These are phyloP conservation scores for Meloidogyne hapla DNA, from an alignment of 1,140 invertebrate species.

Conservation along the genomic window DNA sequence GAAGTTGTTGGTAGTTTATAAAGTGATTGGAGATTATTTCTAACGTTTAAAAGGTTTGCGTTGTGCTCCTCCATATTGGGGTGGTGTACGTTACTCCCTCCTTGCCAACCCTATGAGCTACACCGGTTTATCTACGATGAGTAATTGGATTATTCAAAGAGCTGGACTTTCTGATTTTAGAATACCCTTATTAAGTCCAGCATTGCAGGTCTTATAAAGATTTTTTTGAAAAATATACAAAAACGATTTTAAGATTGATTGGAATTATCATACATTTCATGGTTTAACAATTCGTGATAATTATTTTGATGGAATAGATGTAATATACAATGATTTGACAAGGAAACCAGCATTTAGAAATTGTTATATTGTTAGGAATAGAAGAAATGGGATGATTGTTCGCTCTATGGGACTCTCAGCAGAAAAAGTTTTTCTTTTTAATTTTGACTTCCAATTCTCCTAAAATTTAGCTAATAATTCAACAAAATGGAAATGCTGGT, in stretches of 20 bases:
- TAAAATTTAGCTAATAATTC: conserved; percentile 68
- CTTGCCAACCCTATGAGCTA: conserved; percentile 80
- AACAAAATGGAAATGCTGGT: conserved; percentile 82
- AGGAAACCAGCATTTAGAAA: conserved; percentile 65
- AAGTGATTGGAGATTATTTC: too few relatives aligned
- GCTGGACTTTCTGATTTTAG: conserved; percentile 90
- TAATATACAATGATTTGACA: conserved; percentile 80
- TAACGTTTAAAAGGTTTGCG: conserved; percentile 41
- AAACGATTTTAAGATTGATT: conserved; percentile 77
- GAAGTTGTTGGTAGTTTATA: conserved; percentile 63
- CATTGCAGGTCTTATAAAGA: conserved; percentile 72
- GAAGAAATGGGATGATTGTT: conserved; percentile 81
- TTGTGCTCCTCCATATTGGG: conserved; percentile 87
- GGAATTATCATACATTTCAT: conserved; percentile 81
- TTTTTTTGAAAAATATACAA: conserved; percentile 1
- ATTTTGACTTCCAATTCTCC: conserved; percentile 58
- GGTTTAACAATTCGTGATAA: conserved; percentile 63
- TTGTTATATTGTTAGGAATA: conserved; percentile 70
- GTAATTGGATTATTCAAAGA: conserved; percentile 82
- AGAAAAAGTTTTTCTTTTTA: conserved; percentile 66
- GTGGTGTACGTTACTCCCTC: conserved; percentile 82
- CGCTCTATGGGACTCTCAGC: conserved; percentile 82
- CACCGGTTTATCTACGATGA: conserved; percentile 78
- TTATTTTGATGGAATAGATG: conserved; percentile 74
- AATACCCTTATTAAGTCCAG: conserved; percentile 78